A percentile compares a stretch with the other conserved stretches of the same genome.
Conservation (phyloP, 2,888 invertebrate species). For the Ceramica pisi region DNA sequence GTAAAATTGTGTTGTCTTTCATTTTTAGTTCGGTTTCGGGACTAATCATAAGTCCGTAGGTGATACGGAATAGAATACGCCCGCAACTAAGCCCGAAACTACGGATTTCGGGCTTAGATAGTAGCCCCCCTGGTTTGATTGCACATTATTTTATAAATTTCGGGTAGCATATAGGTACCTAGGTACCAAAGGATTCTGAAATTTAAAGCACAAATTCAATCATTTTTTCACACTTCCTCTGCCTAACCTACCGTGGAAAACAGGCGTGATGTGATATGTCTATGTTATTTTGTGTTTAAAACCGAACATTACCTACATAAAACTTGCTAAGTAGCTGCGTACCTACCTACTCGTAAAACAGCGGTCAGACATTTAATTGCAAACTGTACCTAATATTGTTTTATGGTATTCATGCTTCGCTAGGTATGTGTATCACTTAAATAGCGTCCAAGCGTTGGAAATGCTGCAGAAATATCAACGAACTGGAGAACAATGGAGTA, state of each 20-base stretch:
- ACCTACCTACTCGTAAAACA: conserved; percentile 64
- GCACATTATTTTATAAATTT: conserved; percentile 6
- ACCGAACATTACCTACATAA: neutral
- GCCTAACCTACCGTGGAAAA: neutral
- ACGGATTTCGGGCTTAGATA: too few species aligned
- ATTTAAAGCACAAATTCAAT: neutral
- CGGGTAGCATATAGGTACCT: too few species aligned
- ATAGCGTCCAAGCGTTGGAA: conserved; percentile 85
- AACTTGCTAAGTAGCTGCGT: conserved; percentile 32
- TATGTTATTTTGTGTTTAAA: neutral
- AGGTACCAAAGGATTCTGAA: neutral
- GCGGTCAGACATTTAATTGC: conserved; percentile 78
- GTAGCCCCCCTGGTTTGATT: too few species aligned
- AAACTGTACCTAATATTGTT: conserved; percentile 80
- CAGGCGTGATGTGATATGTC: neutral
- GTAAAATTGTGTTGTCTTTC: too few species aligned
- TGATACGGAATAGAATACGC: too few species aligned
- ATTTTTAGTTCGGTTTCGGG: too few species aligned
- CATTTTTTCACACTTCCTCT: neutral
- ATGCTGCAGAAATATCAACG: conserved; percentile 88
- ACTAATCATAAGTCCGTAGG: too few species aligned
- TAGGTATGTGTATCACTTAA: conserved; percentile 86
- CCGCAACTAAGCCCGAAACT: too few species aligned
- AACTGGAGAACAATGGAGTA: conserved; percentile 89
- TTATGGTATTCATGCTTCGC: conserved; percentile 83